Percentiles rank a stretch among this genome's conserved stretches.
These are phyloP conservation scores for Mastomys natalensis DNA, from an alignment of 2,113 vertebrate genomes.

Conservation along the genomic window DNA sequence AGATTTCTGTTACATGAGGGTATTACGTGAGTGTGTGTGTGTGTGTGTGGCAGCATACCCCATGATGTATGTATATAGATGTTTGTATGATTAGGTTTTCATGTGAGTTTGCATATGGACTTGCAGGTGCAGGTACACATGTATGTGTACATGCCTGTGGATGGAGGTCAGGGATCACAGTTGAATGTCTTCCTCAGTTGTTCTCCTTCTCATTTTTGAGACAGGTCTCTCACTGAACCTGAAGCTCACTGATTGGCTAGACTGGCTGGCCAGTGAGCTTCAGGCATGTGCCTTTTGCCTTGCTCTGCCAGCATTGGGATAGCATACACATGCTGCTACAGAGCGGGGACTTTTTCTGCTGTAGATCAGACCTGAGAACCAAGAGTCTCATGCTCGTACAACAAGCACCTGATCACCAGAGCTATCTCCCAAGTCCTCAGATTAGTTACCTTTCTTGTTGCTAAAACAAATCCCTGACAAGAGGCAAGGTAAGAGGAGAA, in stretches of 20 bases:
- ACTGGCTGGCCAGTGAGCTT: background rate
- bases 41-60: background rate
- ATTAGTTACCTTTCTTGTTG: background rate
- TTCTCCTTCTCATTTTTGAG: background rate
- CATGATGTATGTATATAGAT: background rate
- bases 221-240: background rate
- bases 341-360: background rate
- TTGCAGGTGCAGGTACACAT: background rate
- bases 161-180: background rate
- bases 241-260: background rate
- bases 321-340: too few relatives aligned
- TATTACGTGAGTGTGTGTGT: background rate
- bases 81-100: background rate
- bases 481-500: background rate
- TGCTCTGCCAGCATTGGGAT: background rate
- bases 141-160: too few relatives aligned
- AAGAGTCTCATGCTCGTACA: background rate
- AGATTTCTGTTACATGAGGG: background rate
- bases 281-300: background rate
- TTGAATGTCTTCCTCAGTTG: background rate
- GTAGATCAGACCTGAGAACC: background rate
- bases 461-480: background rate
- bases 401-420: background rate
- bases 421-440: too few relatives aligned
- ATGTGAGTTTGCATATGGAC: background rate